Evolutionary conservation across 2,888 invertebrate genomes (phyloP).

Genomic region (Hipparchia sbordonii): DNA sequence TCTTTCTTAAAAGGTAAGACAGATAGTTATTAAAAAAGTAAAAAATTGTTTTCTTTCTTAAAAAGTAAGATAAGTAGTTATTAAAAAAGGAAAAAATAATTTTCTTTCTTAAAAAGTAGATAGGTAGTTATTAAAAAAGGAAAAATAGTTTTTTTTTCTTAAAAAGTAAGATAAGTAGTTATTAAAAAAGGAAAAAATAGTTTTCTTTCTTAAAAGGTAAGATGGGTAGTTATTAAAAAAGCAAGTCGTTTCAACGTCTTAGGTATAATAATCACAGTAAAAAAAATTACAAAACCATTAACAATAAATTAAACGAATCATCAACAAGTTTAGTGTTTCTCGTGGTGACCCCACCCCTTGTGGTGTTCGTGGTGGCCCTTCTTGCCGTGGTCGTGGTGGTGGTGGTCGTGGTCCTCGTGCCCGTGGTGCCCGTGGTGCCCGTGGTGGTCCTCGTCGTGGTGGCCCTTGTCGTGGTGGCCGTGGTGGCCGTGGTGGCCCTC

Average conservation of each 20-base stretch:
- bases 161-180: too few species aligned
- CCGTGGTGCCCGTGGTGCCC: conserved; percentile 91
- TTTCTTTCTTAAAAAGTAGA: too few species aligned
- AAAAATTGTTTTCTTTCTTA: too few species aligned
- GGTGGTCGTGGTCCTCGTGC: conserved; percentile 88
- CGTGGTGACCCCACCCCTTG: conserved; percentile 87
- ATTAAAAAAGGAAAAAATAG: too few species aligned
- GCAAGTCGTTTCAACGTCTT: not conserved
- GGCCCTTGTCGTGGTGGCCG: conserved; percentile 90
- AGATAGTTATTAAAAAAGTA: too few species aligned
- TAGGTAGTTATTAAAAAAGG: too few species aligned
- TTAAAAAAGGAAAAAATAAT: too few species aligned
- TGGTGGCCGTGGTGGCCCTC: conserved; percentile 90
- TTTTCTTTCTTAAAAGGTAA: too few species aligned
- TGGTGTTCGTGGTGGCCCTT: conserved; percentile 89
- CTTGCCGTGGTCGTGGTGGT: conserved; percentile 89
- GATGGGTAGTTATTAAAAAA: not conserved
- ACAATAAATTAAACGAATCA: conserved; percentile 38
- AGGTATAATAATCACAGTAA: conserved; percentile 28
- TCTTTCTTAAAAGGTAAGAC: too few species aligned
- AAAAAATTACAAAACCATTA: conserved; percentile 38
- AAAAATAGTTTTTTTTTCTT: too few species aligned
- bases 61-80: too few species aligned
- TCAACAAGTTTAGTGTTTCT: conserved; percentile 57
- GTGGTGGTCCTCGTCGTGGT: conserved; percentile 90